A percentile compares a stretch with the other conserved stretches of the same genome.
Conservation (phyloP, 2,888 invertebrate genomes). For the Uloborus plumipes region DNA sequence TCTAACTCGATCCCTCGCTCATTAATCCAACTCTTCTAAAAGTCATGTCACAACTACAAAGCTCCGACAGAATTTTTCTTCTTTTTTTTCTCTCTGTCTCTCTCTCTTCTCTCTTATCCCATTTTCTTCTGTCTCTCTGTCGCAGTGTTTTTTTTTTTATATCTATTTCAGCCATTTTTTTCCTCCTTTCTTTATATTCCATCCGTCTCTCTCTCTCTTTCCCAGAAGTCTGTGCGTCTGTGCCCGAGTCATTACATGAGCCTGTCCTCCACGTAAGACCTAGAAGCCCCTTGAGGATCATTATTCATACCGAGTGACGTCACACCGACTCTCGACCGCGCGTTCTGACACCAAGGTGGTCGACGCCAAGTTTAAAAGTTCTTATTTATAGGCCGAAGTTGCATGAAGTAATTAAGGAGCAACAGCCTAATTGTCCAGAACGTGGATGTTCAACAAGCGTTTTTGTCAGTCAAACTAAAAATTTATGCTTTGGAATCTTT, state of each 20-base stretch:
- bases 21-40: constrained; percentile 61
- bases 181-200: neutral
- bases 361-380: constrained; percentile 12
- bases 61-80: constrained; percentile 32
- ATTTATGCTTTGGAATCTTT: too few species aligned
- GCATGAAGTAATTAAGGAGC: too few species aligned
- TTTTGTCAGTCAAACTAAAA: too few species aligned
- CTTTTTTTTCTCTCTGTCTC: neutral
- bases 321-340: constrained; percentile 23
- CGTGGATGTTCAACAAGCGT: too few species aligned
- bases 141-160: constrained; percentile 15
- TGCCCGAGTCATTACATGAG: constrained; percentile 25
- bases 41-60: constrained; percentile 63
- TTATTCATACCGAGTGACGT: constrained; percentile 42
- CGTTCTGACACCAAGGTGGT: constrained; percentile 15
- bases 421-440: too few species aligned
- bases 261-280: constrained; percentile 44
- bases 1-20: constrained; percentile 51
- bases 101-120: constrained; percentile 25
- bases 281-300: constrained; percentile 40
- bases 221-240: neutral
- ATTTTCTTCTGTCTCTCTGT: constrained; percentile 33
- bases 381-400: constrained; percentile 16
- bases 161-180: constrained; percentile 20
- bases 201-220: constrained; percentile 2